phyloP scores from a whole-genome alignment of 1,140 invertebrate species.

The Zaprionus taronus region DNA sequence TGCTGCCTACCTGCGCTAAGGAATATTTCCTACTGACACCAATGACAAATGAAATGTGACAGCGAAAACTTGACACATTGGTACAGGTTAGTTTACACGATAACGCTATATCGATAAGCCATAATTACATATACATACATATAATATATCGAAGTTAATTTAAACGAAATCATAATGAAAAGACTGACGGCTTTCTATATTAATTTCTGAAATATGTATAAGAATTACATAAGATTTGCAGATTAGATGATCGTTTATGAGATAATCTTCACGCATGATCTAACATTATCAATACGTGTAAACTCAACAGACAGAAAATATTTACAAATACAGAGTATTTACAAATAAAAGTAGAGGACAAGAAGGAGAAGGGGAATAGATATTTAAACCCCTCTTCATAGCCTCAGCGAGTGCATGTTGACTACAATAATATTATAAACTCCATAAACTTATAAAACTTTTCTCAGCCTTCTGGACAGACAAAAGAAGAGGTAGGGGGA shows the following conservation, averaged over 20 bases:
- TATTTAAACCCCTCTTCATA: not conserved
- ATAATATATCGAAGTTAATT: not conserved
- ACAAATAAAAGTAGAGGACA: not conserved
- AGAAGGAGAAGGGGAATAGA: no score
- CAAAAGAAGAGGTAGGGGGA: no score
- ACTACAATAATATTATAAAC: no score
- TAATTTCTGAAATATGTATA: not conserved
- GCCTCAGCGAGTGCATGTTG: no score
- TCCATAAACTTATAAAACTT: no score
- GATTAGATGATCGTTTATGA: no score
- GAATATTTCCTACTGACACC: not conserved
- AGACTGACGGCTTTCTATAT: not conserved
- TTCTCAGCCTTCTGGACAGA: no score
- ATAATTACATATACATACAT: not conserved
- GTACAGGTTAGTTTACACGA: not conserved
- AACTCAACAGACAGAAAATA: not conserved
- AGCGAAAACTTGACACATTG: not conserved
- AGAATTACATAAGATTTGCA: not conserved
- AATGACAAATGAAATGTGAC: constrained; percentile 5
- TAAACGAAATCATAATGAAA: not conserved
- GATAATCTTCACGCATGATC: no score
- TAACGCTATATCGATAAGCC: not conserved
- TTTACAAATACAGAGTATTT: not conserved
- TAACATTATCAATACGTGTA: not conserved
- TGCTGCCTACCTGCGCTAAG: not conserved